Base-by-base conservation (phyloP, 2,888 invertebrate species). In the Stratiomys singularior region DNA sequence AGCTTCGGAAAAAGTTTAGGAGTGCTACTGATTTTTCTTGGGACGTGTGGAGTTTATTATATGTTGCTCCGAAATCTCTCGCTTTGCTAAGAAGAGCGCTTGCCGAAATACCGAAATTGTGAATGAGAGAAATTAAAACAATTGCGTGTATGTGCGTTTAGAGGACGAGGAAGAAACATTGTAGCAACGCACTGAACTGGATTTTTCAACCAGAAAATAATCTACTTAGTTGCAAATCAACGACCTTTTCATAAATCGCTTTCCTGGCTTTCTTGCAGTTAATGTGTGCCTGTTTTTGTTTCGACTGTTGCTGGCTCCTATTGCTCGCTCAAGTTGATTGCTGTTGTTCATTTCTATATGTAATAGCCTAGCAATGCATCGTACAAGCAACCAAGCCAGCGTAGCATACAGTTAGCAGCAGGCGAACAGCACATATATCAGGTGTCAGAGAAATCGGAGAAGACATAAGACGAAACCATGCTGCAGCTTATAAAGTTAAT, bases 391-490 rank as follows among this genome's bases (percentile, higher is more conserved):
- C 44, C 5, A 37, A 9, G 18, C 46, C 1, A 21, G 21, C 21
- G 15, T 52, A 52, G 15, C 30, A 64, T 64, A 30, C 64, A 64
- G 64, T 64, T 64, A 37, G 46, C 67, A 67, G 46, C 67, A 44
- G 28, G 67, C 44, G 27, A 67, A 21, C 27, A 67, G 67, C 67
- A 15, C 52, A 63, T 25, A 58, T 72, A 72, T 72, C 72, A 72
- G 72, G 72, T 72, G 72, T 72, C 72, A 58, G 52, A 58, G 72
- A 72, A 72, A 72, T 58, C 58, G 72, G 72, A 72, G 58, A 72
- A 72, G 72, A 30, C 56, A 56, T 56, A 30, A 72, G 28, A 72
- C 56, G 56, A 58, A 72, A 56, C 72, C 72, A 30, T 56, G 56
- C 56, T 72, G 72, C 30, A 72, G 56, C 72, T 72, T 67, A 67